phyloP scores from a whole-genome alignment of 2,888 invertebrate species.

The Caenorhabditis parvicauda region DNA sequence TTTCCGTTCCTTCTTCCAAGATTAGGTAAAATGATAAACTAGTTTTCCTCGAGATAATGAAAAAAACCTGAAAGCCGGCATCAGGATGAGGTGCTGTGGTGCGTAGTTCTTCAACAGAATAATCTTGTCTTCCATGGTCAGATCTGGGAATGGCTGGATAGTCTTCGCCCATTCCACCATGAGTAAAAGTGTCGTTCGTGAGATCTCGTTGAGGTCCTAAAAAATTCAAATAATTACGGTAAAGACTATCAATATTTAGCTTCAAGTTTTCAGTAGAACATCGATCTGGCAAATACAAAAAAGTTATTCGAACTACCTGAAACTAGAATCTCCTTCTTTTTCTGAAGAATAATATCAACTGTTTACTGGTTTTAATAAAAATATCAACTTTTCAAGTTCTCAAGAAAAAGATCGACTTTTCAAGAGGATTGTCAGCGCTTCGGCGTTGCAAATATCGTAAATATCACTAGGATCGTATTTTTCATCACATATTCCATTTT shows the following conservation, averaged over 20 bases:
- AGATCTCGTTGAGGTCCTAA: slow-evolving; percentile 58
- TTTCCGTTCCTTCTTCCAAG: too few relatives aligned
- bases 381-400: not conserved
- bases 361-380: not conserved
- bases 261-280: too few relatives aligned
- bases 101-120: slow-evolving; percentile 61
- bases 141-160: slow-evolving; percentile 54
- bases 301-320: too few relatives aligned
- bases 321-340: too few relatives aligned
- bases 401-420: too few relatives aligned
- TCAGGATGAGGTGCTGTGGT: slow-evolving; percentile 60
- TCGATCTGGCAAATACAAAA: too few relatives aligned
- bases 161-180: slow-evolving; percentile 63
- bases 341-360: too few relatives aligned
- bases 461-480: too few relatives aligned
- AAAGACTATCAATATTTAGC: not conserved
- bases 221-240: not conserved
- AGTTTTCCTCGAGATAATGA: not conserved
- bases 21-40: too few relatives aligned
- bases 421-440: too few relatives aligned
- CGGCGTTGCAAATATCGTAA: too few relatives aligned
- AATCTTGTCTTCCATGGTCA: slow-evolving; percentile 57
- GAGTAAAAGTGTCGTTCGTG: slow-evolving; percentile 55
- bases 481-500: too few relatives aligned
- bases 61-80: slow-evolving; percentile 55